These are phyloP conservation scores for Linhomoeus sp. DNA, from an alignment of 2,888 invertebrate species.

Conservation along the genomic window DNA sequence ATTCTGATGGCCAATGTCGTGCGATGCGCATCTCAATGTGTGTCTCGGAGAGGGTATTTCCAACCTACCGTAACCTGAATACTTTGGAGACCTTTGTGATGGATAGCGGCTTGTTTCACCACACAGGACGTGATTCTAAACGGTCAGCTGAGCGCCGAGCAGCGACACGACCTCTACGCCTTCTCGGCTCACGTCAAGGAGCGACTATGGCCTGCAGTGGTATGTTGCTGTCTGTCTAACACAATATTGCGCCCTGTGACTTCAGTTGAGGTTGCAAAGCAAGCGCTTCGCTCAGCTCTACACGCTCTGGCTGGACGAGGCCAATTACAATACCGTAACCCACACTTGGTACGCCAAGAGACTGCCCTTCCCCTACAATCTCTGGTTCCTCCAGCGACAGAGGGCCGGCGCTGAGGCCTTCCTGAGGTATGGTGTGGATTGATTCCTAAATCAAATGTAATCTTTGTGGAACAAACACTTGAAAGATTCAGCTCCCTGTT, in stretches of 20 bases:
- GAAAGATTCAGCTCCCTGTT: no score
- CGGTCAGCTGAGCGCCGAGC: constrained; percentile 41
- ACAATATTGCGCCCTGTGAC: no score
- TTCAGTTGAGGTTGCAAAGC: no score
- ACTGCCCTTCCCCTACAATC: constrained; percentile 63
- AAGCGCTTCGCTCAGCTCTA: constrained; percentile 29
- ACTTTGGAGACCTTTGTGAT: no score
- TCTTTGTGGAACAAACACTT: no score
- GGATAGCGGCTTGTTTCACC: no score
- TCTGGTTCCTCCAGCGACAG: constrained; percentile 33
- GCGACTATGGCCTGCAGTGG: constrained; percentile 55
- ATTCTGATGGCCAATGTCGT: no score
- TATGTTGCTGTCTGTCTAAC: no score
- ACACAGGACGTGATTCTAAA: constrained; percentile 22
- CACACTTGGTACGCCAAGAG: constrained; percentile 61
- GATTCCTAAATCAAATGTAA: no score
- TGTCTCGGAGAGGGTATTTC: no score
- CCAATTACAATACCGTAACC: constrained; percentile 56
- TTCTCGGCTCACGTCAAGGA: constrained; percentile 55
- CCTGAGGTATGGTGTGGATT: constrained; percentile 5
- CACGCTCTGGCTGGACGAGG: constrained; percentile 55
- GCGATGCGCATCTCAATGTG: no score
- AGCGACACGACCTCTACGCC: constrained; percentile 54
- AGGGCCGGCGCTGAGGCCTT: constrained; percentile 11
- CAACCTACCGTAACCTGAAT: no score